Conservation (phyloP, 92 coral and sea anemone species). For the Porites divaricata region DNA sequence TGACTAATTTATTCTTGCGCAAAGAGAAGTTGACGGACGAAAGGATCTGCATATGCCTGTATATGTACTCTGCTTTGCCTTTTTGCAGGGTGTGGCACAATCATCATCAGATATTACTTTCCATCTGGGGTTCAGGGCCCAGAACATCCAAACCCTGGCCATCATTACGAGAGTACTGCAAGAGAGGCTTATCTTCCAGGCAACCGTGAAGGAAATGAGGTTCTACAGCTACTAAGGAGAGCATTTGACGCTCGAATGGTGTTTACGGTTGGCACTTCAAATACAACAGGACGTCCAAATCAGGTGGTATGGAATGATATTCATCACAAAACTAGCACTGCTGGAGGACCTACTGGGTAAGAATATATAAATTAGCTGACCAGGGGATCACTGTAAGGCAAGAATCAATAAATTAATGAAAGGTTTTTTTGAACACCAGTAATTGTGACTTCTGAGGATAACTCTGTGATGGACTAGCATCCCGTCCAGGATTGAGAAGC, state of each 20-base stretch:
- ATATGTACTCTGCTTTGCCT: background rate
- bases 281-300: slow-evolving; percentile 52
- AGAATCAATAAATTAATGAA: background rate
- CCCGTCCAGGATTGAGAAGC: no score
- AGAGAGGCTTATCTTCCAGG: slow-evolving; percentile 76
- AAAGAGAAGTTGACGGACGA: no score
- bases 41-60: no score
- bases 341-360: slow-evolving; percentile 76
- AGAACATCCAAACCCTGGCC: slow-evolving; percentile 84
- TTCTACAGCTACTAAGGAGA: slow-evolving; percentile 60
- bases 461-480: no score
- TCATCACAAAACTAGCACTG: slow-evolving; percentile 74
- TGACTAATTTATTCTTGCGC: no score
- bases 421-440: no score
- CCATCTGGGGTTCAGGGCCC: slow-evolving; percentile 54
- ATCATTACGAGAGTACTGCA: slow-evolving; percentile 51
- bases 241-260: slow-evolving; percentile 84
- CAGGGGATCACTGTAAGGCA: background rate
- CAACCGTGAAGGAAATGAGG: slow-evolving; percentile 68
- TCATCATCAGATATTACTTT: slow-evolving; percentile 46
- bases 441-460: no score
- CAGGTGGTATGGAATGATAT: slow-evolving; percentile 85
- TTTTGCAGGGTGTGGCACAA: slow-evolving; percentile 35
- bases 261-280: slow-evolving; percentile 78
- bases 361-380: background rate